phyloP scores from a whole-genome alignment of 2,113 vertebrate species.

The Scopus umbretta region DNA sequence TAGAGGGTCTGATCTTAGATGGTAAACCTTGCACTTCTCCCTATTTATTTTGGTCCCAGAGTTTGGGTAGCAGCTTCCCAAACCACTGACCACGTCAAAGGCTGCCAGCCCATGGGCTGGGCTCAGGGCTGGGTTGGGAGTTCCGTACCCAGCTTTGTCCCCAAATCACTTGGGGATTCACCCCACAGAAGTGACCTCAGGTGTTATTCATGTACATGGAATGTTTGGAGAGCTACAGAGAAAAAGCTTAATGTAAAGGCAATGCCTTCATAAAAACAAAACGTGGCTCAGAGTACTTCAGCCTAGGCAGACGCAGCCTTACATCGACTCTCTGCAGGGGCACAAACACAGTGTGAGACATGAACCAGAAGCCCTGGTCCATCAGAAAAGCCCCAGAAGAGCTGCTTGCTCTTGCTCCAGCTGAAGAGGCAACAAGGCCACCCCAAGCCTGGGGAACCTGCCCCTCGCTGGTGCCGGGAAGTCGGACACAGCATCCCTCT shows the following conservation, averaged over 20 bases:
- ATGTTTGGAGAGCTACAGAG: background rate
- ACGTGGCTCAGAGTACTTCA: background rate
- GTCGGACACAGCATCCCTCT: no score
- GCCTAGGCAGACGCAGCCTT: background rate
- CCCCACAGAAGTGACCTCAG: background rate
- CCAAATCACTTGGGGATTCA: background rate
- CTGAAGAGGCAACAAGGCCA: background rate
- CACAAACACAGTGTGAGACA: accelerated
- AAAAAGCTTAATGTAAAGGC: background rate
- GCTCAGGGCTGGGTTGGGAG: background rate
- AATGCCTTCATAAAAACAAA: background rate
- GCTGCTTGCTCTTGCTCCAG: background rate
- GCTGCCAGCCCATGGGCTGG: background rate
- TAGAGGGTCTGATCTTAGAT: accelerated
- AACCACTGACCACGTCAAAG: background rate
- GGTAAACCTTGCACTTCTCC: background rate
- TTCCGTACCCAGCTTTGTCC: background rate
- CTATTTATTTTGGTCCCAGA: background rate
- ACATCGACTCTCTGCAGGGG: background rate
- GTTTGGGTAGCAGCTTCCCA: background rate
- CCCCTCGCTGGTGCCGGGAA: background rate
- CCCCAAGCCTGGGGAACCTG: background rate
- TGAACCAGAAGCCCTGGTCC: background rate
- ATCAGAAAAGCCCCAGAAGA: background rate
- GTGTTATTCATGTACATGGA: accelerated